Evolutionary conservation across 2,888 invertebrate genomes (phyloP).

Genomic region (Tetragnatha montana): DNA sequence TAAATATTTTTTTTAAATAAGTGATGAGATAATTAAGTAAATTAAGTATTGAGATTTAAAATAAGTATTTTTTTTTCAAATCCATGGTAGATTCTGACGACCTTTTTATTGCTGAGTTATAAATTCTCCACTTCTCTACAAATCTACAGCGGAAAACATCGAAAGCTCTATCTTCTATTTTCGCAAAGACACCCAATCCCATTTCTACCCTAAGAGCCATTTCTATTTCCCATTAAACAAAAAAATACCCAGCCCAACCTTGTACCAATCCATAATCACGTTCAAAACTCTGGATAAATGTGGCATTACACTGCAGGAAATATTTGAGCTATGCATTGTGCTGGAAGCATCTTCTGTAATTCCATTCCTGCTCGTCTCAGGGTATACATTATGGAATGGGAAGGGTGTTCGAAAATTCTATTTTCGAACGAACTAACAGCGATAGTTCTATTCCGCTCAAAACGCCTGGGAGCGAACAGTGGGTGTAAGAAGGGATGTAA

Average conservation of each 20-base stretch:
- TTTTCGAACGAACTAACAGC: constrained; percentile 18
- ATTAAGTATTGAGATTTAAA: no score
- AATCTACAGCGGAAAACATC: background rate
- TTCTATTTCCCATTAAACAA: constrained; percentile 16
- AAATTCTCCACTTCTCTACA: background rate
- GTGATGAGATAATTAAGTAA: no score
- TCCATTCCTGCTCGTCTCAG: constrained; percentile 2
- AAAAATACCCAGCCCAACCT: background rate
- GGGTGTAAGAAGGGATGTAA: background rate
- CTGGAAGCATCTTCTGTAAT: constrained; percentile 22
- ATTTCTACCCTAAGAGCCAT: background rate
- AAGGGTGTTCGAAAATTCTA: constrained; percentile 30
- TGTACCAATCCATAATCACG: constrained; percentile 20
- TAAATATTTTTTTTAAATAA: no score
- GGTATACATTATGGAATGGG: constrained; percentile 33
- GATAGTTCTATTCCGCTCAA: constrained; percentile 26
- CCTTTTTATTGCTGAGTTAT: no score
- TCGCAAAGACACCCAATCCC: background rate
- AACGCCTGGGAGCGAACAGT: constrained; percentile 9
- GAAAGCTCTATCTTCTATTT: background rate
- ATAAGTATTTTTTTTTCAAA: no score
- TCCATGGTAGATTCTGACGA: no score
- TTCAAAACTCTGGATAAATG: constrained; percentile 27
- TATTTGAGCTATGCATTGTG: constrained; percentile 20
- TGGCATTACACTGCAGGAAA: constrained; percentile 24